Evolutionary conservation across 2,113 vertebrate species (phyloP), one percentile per base, ranked within the genome.

Genomic region (Prunella himalayana): DNA sequence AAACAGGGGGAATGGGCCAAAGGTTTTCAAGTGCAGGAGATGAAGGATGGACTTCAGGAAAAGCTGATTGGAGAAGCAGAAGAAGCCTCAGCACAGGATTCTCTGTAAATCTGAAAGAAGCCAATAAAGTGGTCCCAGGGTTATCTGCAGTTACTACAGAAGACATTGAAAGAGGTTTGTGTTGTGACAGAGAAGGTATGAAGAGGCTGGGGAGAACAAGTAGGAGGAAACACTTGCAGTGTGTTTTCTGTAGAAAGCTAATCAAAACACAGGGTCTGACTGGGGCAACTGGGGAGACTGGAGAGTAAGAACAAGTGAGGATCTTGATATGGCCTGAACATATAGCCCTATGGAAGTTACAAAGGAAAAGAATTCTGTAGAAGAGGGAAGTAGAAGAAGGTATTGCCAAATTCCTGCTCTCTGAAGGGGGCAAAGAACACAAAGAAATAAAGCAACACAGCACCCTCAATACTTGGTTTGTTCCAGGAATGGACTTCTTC

Each of bases 291-390:
- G 30, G 11, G 11, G 11, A 70, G 33, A 47, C n/a, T 35, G 27
- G 19, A 80, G 8, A 86, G 27, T 31, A 44, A 70, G 7, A 75
- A 39, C 20, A 64, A 69, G 54, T 5, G n/a, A 82, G 7, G 24
- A 82, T 42, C 56, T 35, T 70, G 27, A n/a, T 30, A 63, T 2
- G 4, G 27, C 41, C 31, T 61, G 15, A 77, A 59, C 13, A 51
- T 42, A 31, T 1, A 51, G 16, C 15, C 13, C 0, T 0, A 51
- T 49, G 27, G 7, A 77, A 70, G 25, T 15, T 23, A 18, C 4
- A 75, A 76, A 76, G n/a, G 8, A 75, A 78, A 82, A 11, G 9
- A 86, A 68, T 59, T 72, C 8, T 47, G n/a, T 5, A 24, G n/a
- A 64, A 61, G 24, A 76, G 8, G 4, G 10, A 63, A 20, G 13